A percentile compares a stretch with the other conserved stretches of the same genome.
Evolutionary conservation across 2,797 vertebrate genomes (phyloP).

Genomic region (Phoxinus dragarum): DNA sequence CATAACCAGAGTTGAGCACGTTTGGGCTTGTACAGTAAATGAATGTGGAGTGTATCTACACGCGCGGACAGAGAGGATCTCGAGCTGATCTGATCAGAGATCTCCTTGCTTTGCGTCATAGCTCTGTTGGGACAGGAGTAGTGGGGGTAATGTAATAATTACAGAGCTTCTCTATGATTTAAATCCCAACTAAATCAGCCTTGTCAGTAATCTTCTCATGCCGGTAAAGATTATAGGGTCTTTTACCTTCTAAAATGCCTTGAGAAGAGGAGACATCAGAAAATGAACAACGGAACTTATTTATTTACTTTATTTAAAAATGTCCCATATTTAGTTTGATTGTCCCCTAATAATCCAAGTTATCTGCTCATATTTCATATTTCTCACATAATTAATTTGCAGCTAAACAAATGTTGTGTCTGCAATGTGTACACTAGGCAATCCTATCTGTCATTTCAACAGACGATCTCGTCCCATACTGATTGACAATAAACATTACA

Average conservation of each 20-base stretch:
- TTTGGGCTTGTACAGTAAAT: slow-evolving; percentile 8
- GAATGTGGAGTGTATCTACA: background rate
- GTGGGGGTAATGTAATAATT: background rate
- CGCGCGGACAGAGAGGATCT: background rate
- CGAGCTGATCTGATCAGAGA: background rate
- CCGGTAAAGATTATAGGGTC: background rate
- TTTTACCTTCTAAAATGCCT: background rate
- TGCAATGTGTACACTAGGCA: background rate
- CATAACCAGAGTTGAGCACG: slow-evolving; percentile 3
- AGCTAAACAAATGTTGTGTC: background rate
- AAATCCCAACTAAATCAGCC: background rate
- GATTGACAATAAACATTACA: background rate
- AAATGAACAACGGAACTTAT: background rate
- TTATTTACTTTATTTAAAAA: too few relatives aligned
- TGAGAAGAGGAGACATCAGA: background rate
- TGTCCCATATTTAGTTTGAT: background rate
- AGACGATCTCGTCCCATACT: background rate
- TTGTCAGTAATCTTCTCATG: slow-evolving; percentile 11
- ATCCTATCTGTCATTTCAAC: background rate
- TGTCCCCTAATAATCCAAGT: background rate
- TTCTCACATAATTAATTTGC: background rate
- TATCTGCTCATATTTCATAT: background rate
- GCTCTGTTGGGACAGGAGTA: background rate
- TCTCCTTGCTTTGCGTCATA: slow-evolving; percentile 6
- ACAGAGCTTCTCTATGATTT: slow-evolving; percentile 12